Conservation (phyloP, 2,113 vertebrate species). For the Aegotheles bennettii region DNA sequence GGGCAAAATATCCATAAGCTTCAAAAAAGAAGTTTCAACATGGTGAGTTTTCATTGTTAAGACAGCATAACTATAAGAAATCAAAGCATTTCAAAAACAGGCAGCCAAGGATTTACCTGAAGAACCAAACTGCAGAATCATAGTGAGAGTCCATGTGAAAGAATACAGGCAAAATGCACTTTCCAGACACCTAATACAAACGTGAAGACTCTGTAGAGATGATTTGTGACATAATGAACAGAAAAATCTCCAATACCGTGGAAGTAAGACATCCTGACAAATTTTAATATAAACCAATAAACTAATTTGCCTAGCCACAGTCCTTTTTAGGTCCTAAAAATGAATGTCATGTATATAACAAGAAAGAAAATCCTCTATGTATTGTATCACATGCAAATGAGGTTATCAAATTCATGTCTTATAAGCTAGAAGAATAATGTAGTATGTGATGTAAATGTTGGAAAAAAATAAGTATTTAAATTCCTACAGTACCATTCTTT, state of each 20-base stretch:
- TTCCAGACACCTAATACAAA: not conserved
- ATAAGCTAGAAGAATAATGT: not conserved
- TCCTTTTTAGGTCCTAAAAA: not conserved
- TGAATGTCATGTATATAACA: not conserved
- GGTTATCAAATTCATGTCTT: not conserved
- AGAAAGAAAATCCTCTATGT: not conserved
- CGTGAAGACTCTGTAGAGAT: not conserved
- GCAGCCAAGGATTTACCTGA: not conserved
- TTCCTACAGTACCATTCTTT: too few relatives aligned
- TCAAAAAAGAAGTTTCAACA: not conserved
- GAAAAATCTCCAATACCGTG: not conserved
- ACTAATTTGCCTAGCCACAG: not conserved
- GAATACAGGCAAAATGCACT: not conserved
- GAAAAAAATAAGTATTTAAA: not conserved
- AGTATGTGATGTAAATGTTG: not conserved
- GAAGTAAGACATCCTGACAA: not conserved
- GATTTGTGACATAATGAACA: not conserved
- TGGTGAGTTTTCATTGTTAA: not conserved
- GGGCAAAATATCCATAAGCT: not conserved
- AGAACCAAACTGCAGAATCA: not conserved
- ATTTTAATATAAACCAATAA: not conserved
- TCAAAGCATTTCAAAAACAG: not conserved
- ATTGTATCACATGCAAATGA: not conserved
- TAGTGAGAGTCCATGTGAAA: not conserved
- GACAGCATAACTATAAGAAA: not conserved